A percentile compares a stretch with the other conserved stretches of the same genome.
These are phyloP conservation scores for Druon quercuslanigerum DNA, from an alignment of 1,140 invertebrate genomes.

Conservation along the genomic window DNA sequence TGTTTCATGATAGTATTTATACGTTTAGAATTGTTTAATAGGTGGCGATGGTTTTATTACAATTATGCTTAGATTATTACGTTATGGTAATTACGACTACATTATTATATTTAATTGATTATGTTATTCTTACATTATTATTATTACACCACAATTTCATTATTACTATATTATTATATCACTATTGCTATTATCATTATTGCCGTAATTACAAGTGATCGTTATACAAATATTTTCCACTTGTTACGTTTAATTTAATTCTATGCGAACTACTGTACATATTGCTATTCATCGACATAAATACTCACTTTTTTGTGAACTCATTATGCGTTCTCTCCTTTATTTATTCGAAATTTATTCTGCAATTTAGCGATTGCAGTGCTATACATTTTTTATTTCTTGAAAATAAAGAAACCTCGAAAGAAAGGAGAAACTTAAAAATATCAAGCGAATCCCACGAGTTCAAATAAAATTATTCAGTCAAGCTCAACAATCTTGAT, in stretches of 20 bases:
- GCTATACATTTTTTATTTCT: not conserved
- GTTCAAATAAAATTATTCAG: not conserved
- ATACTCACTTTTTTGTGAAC: not conserved
- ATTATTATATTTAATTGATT: not conserved
- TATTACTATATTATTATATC: not conserved
- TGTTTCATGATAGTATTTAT: conserved; percentile 7
- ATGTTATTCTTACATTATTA: not conserved
- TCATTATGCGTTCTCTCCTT: not conserved
- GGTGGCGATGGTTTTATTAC: conserved; percentile 9
- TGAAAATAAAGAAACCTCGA: not conserved
- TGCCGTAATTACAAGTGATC: not conserved
- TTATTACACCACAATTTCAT: not conserved
- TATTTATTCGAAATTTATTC: not conserved
- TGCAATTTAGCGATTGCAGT: not conserved
- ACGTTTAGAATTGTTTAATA: not conserved
- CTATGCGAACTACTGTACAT: not conserved
- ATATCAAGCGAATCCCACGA: not conserved
- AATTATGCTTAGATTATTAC: not conserved
- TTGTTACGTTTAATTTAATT: conserved; percentile 3
- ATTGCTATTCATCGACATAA: not conserved
- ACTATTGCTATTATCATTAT: not conserved
- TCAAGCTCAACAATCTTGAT: conserved; percentile 17
- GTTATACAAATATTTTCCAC: not conserved
- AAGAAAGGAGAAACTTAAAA: not conserved
- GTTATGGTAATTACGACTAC: not conserved